phyloP scores from a whole-genome alignment of 2,113 vertebrate species.

The Dasyurus viverrinus region DNA sequence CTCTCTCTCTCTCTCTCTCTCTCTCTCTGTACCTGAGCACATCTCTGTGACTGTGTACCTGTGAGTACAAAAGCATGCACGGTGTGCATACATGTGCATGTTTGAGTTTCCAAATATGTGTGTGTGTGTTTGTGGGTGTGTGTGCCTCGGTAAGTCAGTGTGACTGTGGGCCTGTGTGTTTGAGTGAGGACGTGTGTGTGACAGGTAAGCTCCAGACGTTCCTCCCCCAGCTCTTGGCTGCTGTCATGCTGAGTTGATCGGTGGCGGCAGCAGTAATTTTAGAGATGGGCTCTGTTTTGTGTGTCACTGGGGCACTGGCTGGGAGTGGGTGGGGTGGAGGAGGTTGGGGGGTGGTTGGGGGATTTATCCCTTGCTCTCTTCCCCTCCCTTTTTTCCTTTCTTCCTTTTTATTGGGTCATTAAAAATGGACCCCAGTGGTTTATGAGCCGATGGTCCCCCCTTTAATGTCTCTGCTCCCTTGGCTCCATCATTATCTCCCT shows the following conservation, averaged over 20 bases:
- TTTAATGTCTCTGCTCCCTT: slow-evolving; percentile 79
- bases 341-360: slow-evolving; percentile 41
- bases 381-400: slow-evolving; percentile 63
- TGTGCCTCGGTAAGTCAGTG: not conserved
- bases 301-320: slow-evolving; percentile 73
- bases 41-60: not conserved
- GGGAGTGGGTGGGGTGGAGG: slow-evolving; percentile 72
- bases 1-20: too few species aligned
- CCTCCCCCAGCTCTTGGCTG: slow-evolving; percentile 44
- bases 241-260: slow-evolving; percentile 73
- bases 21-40: not conserved
- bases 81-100: not conserved
- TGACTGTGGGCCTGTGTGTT: not conserved
- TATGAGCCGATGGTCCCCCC: slow-evolving; percentile 61
- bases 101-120: not conserved
- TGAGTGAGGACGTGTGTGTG: not conserved
- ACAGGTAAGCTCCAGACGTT: slow-evolving; percentile 69
- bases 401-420: slow-evolving; percentile 82
- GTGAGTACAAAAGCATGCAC: not conserved
- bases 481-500: slow-evolving; percentile 76
- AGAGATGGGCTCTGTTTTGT: slow-evolving; percentile 77
- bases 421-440: slow-evolving; percentile 76
- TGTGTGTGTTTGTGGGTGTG: not conserved
- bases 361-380: not conserved
- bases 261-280: slow-evolving; percentile 75